Conservation (phyloP, 2,888 invertebrate genomes). For the Artemia sinica region DNA sequence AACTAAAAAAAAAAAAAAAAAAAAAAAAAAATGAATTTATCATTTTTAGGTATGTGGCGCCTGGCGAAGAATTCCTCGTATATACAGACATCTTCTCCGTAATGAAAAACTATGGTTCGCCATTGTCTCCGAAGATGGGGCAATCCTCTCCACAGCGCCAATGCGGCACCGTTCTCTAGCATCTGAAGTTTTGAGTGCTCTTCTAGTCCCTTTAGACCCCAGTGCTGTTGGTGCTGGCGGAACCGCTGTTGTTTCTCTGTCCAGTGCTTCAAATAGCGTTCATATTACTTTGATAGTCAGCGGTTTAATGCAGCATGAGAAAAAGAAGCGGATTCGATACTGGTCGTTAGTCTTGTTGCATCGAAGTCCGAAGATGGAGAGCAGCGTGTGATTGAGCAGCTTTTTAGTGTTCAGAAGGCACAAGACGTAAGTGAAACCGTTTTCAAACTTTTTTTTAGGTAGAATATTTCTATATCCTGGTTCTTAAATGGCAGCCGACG, state of each 20-base stretch:
- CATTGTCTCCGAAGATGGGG: conserved; percentile 41
- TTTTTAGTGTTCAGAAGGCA: conserved; percentile 38
- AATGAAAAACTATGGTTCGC: conserved; percentile 63
- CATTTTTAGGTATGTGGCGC: conserved; percentile 50
- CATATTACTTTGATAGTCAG: conserved; percentile 64
- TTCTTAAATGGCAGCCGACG: too few relatives aligned
- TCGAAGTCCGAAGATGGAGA: conserved; percentile 21
- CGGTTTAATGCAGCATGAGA: conserved; percentile 45
- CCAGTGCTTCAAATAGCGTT: conserved; percentile 44
- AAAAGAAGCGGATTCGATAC: conserved; percentile 44
- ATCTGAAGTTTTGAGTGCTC: conserved; percentile 61
- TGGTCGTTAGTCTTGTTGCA: conserved; percentile 34
- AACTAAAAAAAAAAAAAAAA: too few relatives aligned
- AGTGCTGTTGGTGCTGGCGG: conserved; percentile 49
- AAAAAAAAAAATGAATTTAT: too few relatives aligned
- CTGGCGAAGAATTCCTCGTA: conserved; percentile 67
- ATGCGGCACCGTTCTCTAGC: conserved; percentile 37
- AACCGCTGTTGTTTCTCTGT: conserved; percentile 66
- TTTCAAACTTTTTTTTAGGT: background rate
- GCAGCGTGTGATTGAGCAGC: conserved; percentile 24
- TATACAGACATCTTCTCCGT: conserved; percentile 56
- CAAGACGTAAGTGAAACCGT: conserved; percentile 25
- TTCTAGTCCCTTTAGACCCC: conserved; percentile 44
- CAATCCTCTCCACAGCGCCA: conserved; percentile 30
- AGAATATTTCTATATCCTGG: background rate